Evolutionary conservation across 2,113 vertebrate species (phyloP).

Genomic region (Notarius lentiginosus): DNA sequence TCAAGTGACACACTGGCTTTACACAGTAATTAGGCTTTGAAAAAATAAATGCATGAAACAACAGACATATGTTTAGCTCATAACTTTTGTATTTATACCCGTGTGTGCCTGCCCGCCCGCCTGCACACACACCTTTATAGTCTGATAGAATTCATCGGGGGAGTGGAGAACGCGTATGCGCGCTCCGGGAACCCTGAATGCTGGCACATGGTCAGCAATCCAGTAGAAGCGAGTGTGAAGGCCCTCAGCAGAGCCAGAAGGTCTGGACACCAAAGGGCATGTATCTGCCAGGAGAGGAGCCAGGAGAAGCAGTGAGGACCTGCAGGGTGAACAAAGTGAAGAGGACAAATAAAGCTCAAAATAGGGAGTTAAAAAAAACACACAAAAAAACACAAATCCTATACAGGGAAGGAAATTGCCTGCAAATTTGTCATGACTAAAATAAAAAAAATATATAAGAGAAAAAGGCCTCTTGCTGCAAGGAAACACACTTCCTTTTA

Average conservation of each 20-base stretch:
- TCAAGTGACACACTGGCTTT: neutral
- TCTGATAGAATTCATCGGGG: slow-evolving; percentile 88
- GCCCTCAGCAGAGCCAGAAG: slow-evolving; percentile 72
- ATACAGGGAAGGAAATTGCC: neutral
- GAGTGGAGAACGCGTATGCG: slow-evolving; percentile 83
- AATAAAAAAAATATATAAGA: neutral
- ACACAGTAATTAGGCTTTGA: neutral
- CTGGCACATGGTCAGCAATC: slow-evolving; percentile 89
- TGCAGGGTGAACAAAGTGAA: slow-evolving; percentile 54
- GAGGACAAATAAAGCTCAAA: neutral
- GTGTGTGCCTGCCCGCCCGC: too few relatives aligned
- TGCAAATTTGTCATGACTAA: neutral
- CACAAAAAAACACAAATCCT: neutral
- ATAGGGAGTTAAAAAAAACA: neutral
- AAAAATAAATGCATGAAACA: neutral
- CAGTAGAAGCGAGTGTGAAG: slow-evolving; percentile 82
- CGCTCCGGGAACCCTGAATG: slow-evolving; percentile 84
- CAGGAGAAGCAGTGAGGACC: slow-evolving; percentile 88
- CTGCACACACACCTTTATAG: slow-evolving; percentile 82
- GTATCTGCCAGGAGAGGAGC: slow-evolving; percentile 83
- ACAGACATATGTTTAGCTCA: neutral
- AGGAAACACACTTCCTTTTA: neutral
- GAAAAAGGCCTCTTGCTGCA: neutral
- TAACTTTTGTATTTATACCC: neutral
- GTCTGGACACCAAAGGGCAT: slow-evolving; percentile 66